Evolutionary conservation across 2,888 invertebrate species (phyloP).

Genomic region (Xanthia togata): DNA sequence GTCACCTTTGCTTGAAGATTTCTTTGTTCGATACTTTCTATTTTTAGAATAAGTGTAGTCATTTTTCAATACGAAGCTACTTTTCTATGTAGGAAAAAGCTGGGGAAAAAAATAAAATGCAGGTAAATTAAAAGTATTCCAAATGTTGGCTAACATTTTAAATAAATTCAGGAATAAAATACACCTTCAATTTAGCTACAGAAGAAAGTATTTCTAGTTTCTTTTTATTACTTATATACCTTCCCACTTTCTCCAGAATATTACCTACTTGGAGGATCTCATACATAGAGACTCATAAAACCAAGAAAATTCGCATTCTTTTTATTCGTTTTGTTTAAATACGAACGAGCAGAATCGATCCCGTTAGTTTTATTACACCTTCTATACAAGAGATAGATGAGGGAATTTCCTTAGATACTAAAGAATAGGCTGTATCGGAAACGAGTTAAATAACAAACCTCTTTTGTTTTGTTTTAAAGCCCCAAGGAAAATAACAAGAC

Average conservation of each 20-base stretch:
- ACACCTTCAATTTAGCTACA: slow-evolving; percentile 16
- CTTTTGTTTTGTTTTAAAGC: slow-evolving; percentile 85
- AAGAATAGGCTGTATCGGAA: slow-evolving; percentile 88
- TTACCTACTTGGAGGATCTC: slow-evolving; percentile 53
- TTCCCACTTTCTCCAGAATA: slow-evolving; percentile 49
- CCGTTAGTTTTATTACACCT: slow-evolving; percentile 68
- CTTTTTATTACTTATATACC: slow-evolving; percentile 50
- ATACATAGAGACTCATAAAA: slow-evolving; percentile 62
- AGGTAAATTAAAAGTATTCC: background rate
- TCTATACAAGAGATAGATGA: slow-evolving; percentile 73
- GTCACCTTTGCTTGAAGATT: slow-evolving; percentile 5
- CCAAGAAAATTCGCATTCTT: slow-evolving; percentile 57
- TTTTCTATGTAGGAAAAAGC: background rate
- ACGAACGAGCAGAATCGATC: slow-evolving; percentile 58
- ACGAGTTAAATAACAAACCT: slow-evolving; percentile 88
- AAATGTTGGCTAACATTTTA: background rate
- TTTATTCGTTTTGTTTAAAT: slow-evolving; percentile 61
- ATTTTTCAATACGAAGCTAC: background rate
- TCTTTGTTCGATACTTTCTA: slow-evolving; percentile 35
- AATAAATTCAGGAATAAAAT: slow-evolving; percentile 20
- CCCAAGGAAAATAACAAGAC: slow-evolving; percentile 84
- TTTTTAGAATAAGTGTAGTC: background rate
- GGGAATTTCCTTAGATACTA: slow-evolving; percentile 88
- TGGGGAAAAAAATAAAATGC: slow-evolving; percentile 4
- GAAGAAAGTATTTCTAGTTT: slow-evolving; percentile 46